Base-by-base conservation (phyloP, 1,140 invertebrate species). In the Centruroides vittatus region DNA sequence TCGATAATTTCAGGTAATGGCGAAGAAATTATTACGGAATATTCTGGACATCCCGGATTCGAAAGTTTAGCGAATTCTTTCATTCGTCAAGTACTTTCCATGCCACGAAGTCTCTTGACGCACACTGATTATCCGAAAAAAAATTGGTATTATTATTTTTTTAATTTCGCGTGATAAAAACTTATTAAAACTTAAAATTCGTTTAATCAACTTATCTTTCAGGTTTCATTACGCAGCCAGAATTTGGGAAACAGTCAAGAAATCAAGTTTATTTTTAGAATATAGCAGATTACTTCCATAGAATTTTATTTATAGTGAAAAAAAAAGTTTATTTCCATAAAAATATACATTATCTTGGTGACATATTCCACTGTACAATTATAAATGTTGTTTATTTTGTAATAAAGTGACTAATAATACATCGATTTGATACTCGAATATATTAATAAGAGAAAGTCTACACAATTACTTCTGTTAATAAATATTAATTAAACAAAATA, bases 191-290 rank as follows among this genome's bases (percentile, higher is more conserved):
- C n/a, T 57, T 47, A n/a, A 59, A 62, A 47, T 56, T 58, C 52
- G 47, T 64, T 59, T 58, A 23, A 23, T 64, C n/a, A 48, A 57
- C 12, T 59, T 35, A 12, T 55, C 23, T 71, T 71, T 34, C 58
- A 82, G 81, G 82, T 82, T 86, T 68, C 82, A 87, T 61, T 90
- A 87, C 73, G 84, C 85, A 65, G 80, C 78, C 23, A 87, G 86
- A 76, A 84, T 85, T 0, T 87, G 86, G 83, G 88, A 90, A 60
- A 81, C 81, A 12, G 84, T 89, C 7, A 86, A 85, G 66, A 91
- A 90, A 69, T 89, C 86, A 66, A 82, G 84, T 49, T 81, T 89
- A 63, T 86, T 87, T 69, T 80, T 85, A 57, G 87, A 91, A 70
- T 91, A 90, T 70, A 85, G 84, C 66, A 78, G 86, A 73, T 75